Base-by-base conservation (phyloP, 1,140 invertebrate species). In the Mactra quadrangularis region DNA sequence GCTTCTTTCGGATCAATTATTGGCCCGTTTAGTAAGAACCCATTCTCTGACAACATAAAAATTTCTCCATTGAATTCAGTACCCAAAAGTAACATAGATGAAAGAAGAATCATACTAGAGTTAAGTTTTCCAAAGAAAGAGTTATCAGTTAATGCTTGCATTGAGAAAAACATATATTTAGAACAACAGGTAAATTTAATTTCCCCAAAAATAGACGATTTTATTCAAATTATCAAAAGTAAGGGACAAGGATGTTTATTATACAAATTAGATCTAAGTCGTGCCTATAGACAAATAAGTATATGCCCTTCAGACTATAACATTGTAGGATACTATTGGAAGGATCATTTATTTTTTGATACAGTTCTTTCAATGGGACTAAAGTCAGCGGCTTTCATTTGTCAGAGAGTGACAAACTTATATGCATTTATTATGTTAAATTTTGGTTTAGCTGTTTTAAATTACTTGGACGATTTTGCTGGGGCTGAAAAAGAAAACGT, bases 161-260 rank as follows among this genome's bases (percentile, higher is more conserved):
- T 74, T 33, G 2, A 9, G 31, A 74, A 74, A 57, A 33, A 74
- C 33, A 15, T 3, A 3, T 74, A 74, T 74, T 35, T 74, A n/a
- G 50, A 29, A 3, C 31, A 74, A 13, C 11, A 29, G 22, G 70
- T 74, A 2, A 13, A 53, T 7, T 31, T 74, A 1, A 35, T 74
- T 3, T 74, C 19, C n/a, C 50, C 52, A 50, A 74, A 41, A 38
- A 57, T 71, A 27, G 68, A 71, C 52, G 68, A 71, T 71, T 50
- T 71, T 52, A 25, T 71, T n/a, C 11, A 15, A 3, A 27, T 53
- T 29, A 52, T 52, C 25, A 47, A 50, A 27, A 27, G 3, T 50
- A 52, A 50, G 52, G 70, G 50, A n/a, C 25, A 27, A 55, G 70
- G 70, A 13, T 53, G 38, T 27, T 2, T 70, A 1, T 13, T 70